Base-by-base conservation (phyloP, 64 coral and sea anemone species). In the Astreopora myriophthalma region DNA sequence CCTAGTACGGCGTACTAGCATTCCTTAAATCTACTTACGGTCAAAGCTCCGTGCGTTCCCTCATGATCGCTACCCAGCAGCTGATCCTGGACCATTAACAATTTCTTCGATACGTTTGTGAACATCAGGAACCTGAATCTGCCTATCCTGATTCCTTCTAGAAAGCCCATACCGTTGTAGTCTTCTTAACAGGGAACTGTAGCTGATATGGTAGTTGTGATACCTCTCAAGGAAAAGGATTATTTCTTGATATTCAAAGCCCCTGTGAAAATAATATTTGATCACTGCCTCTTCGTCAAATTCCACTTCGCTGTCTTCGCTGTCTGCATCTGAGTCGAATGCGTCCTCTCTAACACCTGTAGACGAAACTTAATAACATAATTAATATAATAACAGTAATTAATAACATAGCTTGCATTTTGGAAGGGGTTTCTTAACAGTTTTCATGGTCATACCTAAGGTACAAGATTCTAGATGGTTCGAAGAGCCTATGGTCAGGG, bases 231-330 rank as follows among this genome's bases (percentile, higher is more conserved):
- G 76, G 30, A 80, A 80, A 26, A 27, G 24, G 42, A 80, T 36
- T 36, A 80, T 80, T 80, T 80, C 76, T 27, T 80, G 37, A 48
- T 80, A 80, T 48, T 46, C 28, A 80, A 80, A 80, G 42, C 76
- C 76, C 27, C 76, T 44, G 51, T 80, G 46, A 23, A 80, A 80
- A 23, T 80, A 80, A 44, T 80, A 80, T 44, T 80, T 80, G 26
- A 80, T 46, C 19, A 44, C 35, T 20, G 35, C 46, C 42, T 80
- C 76, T 48, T 80, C 76, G 27, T 80, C 76, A 80, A 44, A 44
- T 48, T 46, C 46, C 42, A 48, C 76, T 23, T 5, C 76, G 12
- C 44, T 48, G 44, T 48, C 44, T 48, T 5, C 5, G 44, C 44
- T 48, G 44, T 48, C 44, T 48, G 44, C 5, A 12, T n/a, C n/a